Base-by-base conservation (phyloP, 2,113 vertebrate species). In the Tenrec ecaudatus region DNA sequence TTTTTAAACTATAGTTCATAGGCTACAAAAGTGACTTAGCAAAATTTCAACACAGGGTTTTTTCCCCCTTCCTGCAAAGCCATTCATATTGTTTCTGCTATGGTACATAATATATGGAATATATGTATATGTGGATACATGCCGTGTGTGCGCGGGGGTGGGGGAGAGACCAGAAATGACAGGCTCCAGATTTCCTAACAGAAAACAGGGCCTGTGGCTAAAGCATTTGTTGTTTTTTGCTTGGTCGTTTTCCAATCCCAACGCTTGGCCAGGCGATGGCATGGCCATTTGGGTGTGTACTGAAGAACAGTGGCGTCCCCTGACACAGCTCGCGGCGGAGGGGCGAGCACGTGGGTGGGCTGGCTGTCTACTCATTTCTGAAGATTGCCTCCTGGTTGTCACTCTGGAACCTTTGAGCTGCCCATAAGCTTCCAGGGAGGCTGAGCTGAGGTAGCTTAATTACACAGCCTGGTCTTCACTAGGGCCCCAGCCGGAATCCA, bases 381-480 rank as follows among this genome's bases (percentile, higher is more conserved):
- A 80, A 94, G 96, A 94, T 96, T 97, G 96, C 95, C 94, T 97
- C 25, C 95, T 97, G 97, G 94, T 97, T 97, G 95, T 97, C 96
- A 96, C 95, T 97, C 89, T 94, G 91, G 92, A 88, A 96, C 97
- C 96, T 97, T 73, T 93, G 97, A 97, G 97, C 96, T 97, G 95
- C 96, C 97, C 79, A 47, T 96, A 94, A 98, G 95, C 97, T 98
- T 98, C 97, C 95, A 96, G 96, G 96, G 95, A 97, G 91, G 92
- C 96, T 96, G 88, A 86, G 90, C 0, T 38, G 95, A 96, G 97
- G 97, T 95, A 97, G 97, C 97, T 98, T 98, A 98, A 98, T 98
- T 98, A 98, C 96, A 97, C 96, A 97, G 95, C 80, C 95, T 97
- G 95, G 96, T 98, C 97, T 98, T 98, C 98, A 97, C 98, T 94